These are phyloP conservation scores for Monodelphis domestica DNA, from an alignment of 2,797 vertebrate genomes.

Conservation along the genomic window DNA sequence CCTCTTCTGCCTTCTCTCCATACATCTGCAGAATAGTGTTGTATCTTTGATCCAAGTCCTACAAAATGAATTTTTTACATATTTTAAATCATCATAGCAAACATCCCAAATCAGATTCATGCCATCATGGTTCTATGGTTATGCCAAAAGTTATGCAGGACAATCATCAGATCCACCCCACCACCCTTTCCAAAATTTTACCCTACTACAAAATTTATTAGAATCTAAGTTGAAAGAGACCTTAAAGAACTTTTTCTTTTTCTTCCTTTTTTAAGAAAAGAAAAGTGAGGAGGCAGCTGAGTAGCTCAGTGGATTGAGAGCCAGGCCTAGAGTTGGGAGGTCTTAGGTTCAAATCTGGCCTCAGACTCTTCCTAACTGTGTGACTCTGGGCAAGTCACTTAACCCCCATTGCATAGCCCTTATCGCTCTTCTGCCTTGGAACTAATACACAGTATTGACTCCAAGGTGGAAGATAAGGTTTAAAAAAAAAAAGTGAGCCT, in stretches of 20 bases:
- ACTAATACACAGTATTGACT: no score
- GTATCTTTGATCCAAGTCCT: slow-evolving; percentile 98
- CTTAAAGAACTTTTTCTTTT: neutral
- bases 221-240: slow-evolving; percentile 30
- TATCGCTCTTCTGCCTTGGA: no score
- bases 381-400: no score
- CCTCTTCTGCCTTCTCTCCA: slow-evolving; percentile 98
- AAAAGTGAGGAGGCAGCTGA: no score
- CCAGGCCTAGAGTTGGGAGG: no score
- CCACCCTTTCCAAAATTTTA: slow-evolving; percentile 48
- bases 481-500: neutral
- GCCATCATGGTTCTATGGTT: neutral
- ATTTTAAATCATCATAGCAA: slow-evolving; percentile 39
- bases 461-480: no score
- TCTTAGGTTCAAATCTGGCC: no score
- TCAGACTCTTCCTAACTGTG: no score
- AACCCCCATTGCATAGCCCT: no score
- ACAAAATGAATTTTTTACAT: slow-evolving; percentile 76
- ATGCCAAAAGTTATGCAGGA: slow-evolving; percentile 31
- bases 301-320: no score
- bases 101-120: slow-evolving; percentile 37
- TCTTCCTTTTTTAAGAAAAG: neutral
- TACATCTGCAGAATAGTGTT: slow-evolving; percentile 99
- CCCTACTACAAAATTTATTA: slow-evolving; percentile 5
- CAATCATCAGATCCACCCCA: slow-evolving; percentile 2